Conservation (phyloP, 1,140 invertebrate species). For the Ooceraea biroi region DNA sequence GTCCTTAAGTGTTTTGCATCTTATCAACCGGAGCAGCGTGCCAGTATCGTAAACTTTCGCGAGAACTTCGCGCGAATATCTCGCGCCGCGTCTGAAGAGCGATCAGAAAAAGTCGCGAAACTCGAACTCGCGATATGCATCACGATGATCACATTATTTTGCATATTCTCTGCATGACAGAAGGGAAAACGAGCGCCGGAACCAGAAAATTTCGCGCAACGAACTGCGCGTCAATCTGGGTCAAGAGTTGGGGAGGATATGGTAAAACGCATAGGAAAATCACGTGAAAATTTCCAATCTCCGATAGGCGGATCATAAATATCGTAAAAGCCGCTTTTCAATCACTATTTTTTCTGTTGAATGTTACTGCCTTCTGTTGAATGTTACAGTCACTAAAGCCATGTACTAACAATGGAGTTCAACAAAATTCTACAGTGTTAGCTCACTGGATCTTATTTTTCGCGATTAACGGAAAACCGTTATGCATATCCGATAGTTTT, state of each 20-base stretch:
- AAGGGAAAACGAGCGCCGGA: not conserved
- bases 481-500: not conserved
- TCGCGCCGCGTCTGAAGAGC: conserved; percentile 21
- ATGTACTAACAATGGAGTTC: too few species aligned
- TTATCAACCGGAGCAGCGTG: conserved; percentile 51
- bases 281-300: not conserved
- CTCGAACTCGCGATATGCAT: conserved; percentile 30
- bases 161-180: conserved; percentile 22
- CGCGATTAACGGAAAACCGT: not conserved
- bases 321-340: not conserved
- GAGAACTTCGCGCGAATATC: conserved; percentile 50
- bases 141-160: conserved; percentile 33
- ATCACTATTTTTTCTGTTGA: not conserved
- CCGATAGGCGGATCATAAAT: not conserved
- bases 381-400: not conserved
- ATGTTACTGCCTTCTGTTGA: not conserved
- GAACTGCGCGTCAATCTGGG: not conserved
- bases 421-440: not conserved
- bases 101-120: conserved; percentile 50
- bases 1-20: conserved; percentile 50
- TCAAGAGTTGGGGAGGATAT: not conserved
- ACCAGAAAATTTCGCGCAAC: conserved; percentile 35
- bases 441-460: not conserved
- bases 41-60: conserved; percentile 57
- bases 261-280: not conserved